phyloP scores from a whole-genome alignment of 2,113 vertebrate species.

The Sorex araneus region DNA sequence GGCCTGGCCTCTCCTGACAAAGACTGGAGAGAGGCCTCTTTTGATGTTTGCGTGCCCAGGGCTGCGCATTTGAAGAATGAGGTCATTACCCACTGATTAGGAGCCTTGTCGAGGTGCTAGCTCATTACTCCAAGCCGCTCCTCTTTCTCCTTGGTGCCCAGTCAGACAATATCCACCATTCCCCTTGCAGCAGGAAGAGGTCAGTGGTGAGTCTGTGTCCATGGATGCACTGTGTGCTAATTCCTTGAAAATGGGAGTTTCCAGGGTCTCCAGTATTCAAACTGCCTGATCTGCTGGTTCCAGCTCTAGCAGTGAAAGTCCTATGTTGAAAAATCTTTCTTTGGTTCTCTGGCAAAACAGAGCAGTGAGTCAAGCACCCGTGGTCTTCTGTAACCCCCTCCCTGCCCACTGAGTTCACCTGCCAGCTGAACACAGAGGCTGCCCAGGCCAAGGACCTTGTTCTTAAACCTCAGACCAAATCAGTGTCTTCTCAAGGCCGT shows the following conservation, averaged over 20 bases:
- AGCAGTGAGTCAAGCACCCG: too few relatives aligned
- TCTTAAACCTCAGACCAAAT: too few relatives aligned
- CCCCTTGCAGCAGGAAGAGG: background rate
- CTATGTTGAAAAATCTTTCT: background rate
- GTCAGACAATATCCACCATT: background rate
- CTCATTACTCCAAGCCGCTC: background rate
- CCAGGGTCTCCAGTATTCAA: background rate
- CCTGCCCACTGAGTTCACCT: too few relatives aligned
- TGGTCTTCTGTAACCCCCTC: too few relatives aligned
- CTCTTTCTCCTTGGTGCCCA: background rate
- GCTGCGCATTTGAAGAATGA: background rate
- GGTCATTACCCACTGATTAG: background rate
- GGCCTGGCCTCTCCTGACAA: conserved; percentile 13
- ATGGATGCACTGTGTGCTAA: background rate
- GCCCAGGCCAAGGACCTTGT: too few relatives aligned
- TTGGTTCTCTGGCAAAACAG: background rate
- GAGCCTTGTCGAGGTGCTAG: background rate
- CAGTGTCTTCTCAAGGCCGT: too few relatives aligned
- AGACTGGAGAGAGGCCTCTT: background rate
- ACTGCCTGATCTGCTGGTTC: background rate
- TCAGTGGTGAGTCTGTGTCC: background rate
- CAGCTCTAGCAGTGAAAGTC: background rate
- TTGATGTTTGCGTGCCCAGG: background rate
- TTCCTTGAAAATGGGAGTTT: background rate
- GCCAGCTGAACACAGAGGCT: too few relatives aligned